Percentiles rank a stretch among this genome's conserved stretches.
phyloP scores from a whole-genome alignment of 2,797 vertebrate species.

The Peromyscus melanophrys region DNA sequence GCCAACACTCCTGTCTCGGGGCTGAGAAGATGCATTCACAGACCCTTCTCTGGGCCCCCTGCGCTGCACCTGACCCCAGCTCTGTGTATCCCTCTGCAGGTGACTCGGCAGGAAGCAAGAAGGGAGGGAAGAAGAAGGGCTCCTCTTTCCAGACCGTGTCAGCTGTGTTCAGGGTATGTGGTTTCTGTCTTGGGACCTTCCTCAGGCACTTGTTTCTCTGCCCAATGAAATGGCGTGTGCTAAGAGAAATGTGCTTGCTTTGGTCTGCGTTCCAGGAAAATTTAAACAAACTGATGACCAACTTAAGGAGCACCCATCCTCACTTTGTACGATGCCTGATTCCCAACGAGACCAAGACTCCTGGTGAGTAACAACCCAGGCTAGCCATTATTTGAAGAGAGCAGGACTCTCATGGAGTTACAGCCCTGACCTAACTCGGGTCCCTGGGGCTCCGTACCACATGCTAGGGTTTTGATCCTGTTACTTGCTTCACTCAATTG shows the following conservation, averaged over 20 bases:
- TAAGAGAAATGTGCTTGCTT: conserved; percentile 1
- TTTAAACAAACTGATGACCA: conserved; percentile 92
- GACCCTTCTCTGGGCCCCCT: not conserved
- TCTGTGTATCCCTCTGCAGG: conserved; percentile 67
- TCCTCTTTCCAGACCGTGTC: conserved; percentile 93
- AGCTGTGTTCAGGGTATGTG: conserved; percentile 91
- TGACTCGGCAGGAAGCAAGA: conserved; percentile 86
- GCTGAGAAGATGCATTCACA: not conserved
- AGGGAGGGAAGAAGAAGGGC: conserved; percentile 92
- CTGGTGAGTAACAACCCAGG: conserved; percentile 79
- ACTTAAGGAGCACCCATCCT: conserved; percentile 89
- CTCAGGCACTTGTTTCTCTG: not conserved
- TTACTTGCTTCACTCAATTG: not conserved
- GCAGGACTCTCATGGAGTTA: not conserved
- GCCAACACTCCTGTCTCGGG: not conserved
- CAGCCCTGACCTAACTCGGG: not conserved
- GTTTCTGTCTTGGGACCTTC: not conserved
- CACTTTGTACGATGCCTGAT: conserved; percentile 89
- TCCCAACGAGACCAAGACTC: conserved; percentile 90
- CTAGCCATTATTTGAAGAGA: not conserved
- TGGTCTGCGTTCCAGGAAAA: conserved; percentile 90
- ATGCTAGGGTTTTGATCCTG: not conserved
- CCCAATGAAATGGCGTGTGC: rapidly evolving
- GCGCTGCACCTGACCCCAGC: not conserved
- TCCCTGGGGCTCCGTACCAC: rapidly evolving